Percentiles rank a stretch among this genome's conserved stretches.
Evolutionary conservation across 2,797 vertebrate genomes (phyloP).

Genomic region (Channallabes apus): DNA sequence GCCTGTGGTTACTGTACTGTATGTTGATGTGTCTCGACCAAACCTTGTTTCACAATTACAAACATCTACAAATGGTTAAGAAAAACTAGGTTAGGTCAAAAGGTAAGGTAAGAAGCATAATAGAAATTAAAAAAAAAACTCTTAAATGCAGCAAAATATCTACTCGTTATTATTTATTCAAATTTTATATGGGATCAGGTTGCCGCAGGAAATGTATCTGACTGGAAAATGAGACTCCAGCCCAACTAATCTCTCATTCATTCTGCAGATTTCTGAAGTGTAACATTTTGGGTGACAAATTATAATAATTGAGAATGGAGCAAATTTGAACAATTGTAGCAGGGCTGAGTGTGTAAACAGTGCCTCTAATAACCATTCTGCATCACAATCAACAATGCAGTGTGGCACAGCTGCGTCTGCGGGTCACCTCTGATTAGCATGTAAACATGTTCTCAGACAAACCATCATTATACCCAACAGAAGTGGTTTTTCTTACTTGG

Average conservation of each 20-base stretch:
- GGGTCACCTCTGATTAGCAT: conserved; percentile 45
- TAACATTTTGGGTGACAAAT: conserved; percentile 42
- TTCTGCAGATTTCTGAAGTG: conserved; percentile 30
- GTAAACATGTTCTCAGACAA: conserved; percentile 49
- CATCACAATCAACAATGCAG: conserved; percentile 32
- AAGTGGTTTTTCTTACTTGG: neutral
- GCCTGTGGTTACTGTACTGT: neutral
- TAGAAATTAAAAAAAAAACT: neutral
- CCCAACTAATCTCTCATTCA: conserved; percentile 22
- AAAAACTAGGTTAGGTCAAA: neutral
- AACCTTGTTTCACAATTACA: neutral
- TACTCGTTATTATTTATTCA: neutral
- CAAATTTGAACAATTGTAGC: conserved; percentile 29
- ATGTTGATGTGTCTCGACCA: neutral
- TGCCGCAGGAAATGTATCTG: conserved; percentile 3
- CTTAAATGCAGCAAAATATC: neutral
- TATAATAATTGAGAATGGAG: conserved; percentile 56
- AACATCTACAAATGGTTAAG: neutral
- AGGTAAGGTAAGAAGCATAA: neutral
- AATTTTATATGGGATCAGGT: neutral
- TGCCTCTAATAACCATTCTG: conserved; percentile 41
- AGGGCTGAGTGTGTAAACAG: conserved; percentile 40
- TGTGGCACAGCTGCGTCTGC: conserved; percentile 28
- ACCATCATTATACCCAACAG: neutral
- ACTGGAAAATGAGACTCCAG: conserved; percentile 20